A percentile compares a stretch with the other conserved stretches of the same genome.
Evolutionary conservation across 2,888 invertebrate genomes (phyloP).

Genomic region (Nesidiocoris tenuis): DNA sequence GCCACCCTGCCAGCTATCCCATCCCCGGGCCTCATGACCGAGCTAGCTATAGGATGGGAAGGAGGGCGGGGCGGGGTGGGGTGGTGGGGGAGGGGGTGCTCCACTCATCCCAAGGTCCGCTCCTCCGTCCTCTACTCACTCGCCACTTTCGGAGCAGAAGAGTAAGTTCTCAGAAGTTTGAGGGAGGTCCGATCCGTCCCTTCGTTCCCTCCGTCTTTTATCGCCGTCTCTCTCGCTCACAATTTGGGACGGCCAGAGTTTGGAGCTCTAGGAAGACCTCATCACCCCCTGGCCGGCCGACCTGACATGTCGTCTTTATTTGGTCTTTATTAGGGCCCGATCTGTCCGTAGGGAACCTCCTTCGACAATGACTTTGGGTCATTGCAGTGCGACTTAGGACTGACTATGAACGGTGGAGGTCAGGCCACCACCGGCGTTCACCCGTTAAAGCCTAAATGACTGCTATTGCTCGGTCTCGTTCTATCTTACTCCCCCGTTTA

Average conservation of each 20-base stretch:
- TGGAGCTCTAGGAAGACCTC: background rate
- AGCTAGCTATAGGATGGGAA: background rate
- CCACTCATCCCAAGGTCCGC: background rate
- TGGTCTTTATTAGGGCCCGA: conserved; percentile 30
- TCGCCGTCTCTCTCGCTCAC: background rate
- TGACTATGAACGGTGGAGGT: background rate
- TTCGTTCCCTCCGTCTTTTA: background rate
- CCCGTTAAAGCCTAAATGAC: background rate
- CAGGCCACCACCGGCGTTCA: background rate
- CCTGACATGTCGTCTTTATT: conserved; percentile 27
- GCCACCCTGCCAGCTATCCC: background rate
- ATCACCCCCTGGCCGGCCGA: background rate
- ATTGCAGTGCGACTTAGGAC: background rate
- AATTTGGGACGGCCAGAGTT: background rate
- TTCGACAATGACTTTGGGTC: background rate
- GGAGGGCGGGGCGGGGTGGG: too few species aligned
- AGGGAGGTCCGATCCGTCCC: conserved; percentile 29
- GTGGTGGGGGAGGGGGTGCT: background rate
- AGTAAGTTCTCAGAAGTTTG: conserved; percentile 35
- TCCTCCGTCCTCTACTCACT: background rate
- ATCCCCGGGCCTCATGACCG: background rate
- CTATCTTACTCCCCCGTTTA: too few species aligned
- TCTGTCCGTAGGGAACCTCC: background rate
- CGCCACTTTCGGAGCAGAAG: conserved; percentile 22
- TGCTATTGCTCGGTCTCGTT: too few species aligned